Base-by-base conservation (phyloP, 1,140 invertebrate genomes). In the Zaprionus nigranus region DNA sequence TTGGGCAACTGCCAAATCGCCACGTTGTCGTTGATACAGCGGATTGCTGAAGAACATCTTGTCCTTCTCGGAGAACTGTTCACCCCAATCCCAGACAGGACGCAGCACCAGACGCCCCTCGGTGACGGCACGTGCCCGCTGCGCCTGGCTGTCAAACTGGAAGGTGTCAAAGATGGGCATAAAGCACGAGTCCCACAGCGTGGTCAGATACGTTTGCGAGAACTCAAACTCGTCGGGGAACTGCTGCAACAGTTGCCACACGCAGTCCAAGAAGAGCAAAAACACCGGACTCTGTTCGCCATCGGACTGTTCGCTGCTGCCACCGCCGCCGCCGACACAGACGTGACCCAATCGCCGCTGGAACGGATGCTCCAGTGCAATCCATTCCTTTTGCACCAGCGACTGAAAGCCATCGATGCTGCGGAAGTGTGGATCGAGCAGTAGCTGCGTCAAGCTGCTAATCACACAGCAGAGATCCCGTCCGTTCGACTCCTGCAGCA, bases 361-460 rank as follows among this genome's bases (percentile, higher is more conserved):
- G 93, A 99, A 99, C 0, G 97, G 97, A 93, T 99, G 97, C 24
- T 98, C 98, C 70, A 98, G 94, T 11, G 96, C 96, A 1, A 99
- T 94, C 98, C 98, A 99, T 91, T 99, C 98, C 93, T 98, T 98
- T 93, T 99, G 98, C 20, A 99, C 94, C 15, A 99, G 93, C 40
- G 96, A 96, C 93, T 99, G 97, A 92, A 99, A 99, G n/a, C 98
- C 98, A 56, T 94, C 93, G 69, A 97, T 95, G 1, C 97, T 97
- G 38, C 98, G 94, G 91, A 95, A 98, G 86, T 96, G 93, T 0
- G 97, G 95, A 94, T 99, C 98, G 24, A 99, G 90, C 36, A 98
- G 93, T 43, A 99, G 93, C 93, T 99, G 98, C 13, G 96, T 95
- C 73, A 99, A 93, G 90, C 96, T 96, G 20, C 98, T 97, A 61